A percentile compares a stretch with the other conserved stretches of the same genome.
phyloP scores from a whole-genome alignment of 2,888 invertebrate genomes.

The Loripinus fragilis region DNA sequence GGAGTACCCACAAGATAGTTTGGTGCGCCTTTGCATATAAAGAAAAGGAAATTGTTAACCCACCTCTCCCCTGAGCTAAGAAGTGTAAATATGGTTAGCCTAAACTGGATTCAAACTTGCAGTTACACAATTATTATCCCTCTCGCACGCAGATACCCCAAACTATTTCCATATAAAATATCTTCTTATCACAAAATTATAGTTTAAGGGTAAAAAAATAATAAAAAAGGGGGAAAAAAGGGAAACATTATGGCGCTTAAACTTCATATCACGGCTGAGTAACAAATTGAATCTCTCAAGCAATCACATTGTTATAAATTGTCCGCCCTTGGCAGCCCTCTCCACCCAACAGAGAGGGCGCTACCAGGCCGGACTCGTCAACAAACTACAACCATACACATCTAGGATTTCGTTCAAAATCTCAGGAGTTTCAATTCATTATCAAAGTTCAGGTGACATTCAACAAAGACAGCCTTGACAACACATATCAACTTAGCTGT shows the following conservation, averaged over 20 bases:
- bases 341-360: slow-evolving; percentile 7
- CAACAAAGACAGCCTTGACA: no score
- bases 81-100: no score
- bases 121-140: not conserved
- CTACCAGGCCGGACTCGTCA: slow-evolving; percentile 1
- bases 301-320: slow-evolving; percentile 7
- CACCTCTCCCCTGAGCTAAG: no score
- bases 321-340: not conserved
- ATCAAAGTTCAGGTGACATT: slow-evolving; percentile 4
- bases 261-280: slow-evolving; percentile 15
- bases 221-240: slow-evolving; percentile 1
- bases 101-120: not conserved
- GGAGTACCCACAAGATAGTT: no score
- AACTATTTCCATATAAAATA: slow-evolving; percentile 13
- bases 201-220: slow-evolving; percentile 22
- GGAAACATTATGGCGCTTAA: slow-evolving; percentile 16
- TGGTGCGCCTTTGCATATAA: no score
- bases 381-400: slow-evolving; percentile 13
- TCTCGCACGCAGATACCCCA: not conserved
- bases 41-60: no score
- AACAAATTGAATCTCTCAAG: slow-evolving; percentile 17
- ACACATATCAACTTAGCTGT: not conserved
- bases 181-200: slow-evolving; percentile 17
- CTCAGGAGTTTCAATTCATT: slow-evolving; percentile 21
- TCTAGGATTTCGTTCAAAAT: slow-evolving; percentile 8